These are phyloP conservation scores for Bradynema listronoti DNA, from an alignment of 1,140 invertebrate species.

Conservation along the genomic window DNA sequence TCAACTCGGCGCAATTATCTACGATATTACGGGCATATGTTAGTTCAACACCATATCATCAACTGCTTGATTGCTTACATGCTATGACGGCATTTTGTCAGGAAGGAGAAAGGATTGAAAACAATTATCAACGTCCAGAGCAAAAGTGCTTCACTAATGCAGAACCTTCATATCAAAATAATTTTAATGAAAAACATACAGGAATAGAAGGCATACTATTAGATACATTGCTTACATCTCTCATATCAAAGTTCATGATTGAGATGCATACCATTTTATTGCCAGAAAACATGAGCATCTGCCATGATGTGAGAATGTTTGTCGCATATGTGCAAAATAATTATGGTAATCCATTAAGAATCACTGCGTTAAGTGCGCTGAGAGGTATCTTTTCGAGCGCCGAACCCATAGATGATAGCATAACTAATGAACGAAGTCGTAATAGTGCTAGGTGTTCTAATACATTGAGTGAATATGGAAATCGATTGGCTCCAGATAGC, in stretches of 20 bases:
- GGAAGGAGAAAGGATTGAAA: conserved; percentile 74
- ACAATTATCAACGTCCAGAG: too few species aligned
- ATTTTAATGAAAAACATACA: conserved; percentile 60
- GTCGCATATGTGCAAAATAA: conserved; percentile 86
- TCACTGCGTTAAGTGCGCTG: conserved; percentile 81
- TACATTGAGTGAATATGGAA: conserved; percentile 8
- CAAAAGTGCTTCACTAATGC: too few species aligned
- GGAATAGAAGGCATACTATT: conserved; percentile 82
- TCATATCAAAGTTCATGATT: conserved; percentile 77
- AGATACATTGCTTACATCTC: conserved; percentile 73
- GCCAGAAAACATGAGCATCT: conserved; percentile 83
- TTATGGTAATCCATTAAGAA: conserved; percentile 85
- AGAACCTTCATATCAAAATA: conserved; percentile 60
- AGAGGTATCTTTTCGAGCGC: too few species aligned
- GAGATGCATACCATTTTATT: conserved; percentile 75
- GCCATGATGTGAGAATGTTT: conserved; percentile 83
- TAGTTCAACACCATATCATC: conserved; percentile 68
- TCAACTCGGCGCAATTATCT: conserved; percentile 62
- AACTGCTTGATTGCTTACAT: conserved; percentile 87
- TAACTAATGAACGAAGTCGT: not conserved
- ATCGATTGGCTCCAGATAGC: conserved; percentile 3
- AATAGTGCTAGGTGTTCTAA: not conserved
- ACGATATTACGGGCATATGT: conserved; percentile 73
- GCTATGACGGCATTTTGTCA: conserved; percentile 84
- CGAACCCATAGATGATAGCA: too few species aligned